A percentile compares a stretch with the other conserved stretches of the same genome.
phyloP scores from a whole-genome alignment of 2,113 vertebrate genomes.

The Aptenodytes forsteri region DNA sequence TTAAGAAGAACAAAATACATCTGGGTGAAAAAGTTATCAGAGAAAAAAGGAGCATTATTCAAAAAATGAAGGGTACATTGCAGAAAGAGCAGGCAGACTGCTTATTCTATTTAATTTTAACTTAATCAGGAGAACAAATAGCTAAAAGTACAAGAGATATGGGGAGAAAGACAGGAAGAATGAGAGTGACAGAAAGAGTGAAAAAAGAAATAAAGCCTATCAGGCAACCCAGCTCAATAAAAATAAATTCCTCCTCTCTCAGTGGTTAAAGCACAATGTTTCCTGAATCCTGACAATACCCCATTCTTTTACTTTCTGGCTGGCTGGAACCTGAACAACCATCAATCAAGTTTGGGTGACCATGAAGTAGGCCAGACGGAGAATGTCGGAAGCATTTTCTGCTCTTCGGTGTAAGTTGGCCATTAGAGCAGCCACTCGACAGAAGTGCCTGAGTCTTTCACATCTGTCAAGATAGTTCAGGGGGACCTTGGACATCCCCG shows the following conservation, averaged over 20 bases:
- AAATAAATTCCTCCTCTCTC: slow-evolving; percentile 8
- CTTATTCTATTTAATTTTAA: background rate
- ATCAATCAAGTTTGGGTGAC: background rate
- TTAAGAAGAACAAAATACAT: background rate
- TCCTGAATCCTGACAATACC: background rate
- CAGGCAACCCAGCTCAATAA: background rate
- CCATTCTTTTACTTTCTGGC: background rate
- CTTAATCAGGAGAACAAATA: background rate
- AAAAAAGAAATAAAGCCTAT: background rate
- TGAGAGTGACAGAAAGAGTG: background rate
- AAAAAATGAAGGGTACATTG: background rate
- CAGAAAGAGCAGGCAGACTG: background rate
- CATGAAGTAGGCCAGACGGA: background rate
- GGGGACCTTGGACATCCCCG: background rate
- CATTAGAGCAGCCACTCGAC: background rate
- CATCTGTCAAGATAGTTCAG: slow-evolving; percentile 34
- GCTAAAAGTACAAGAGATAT: background rate
- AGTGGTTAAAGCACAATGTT: background rate
- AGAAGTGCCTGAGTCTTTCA: background rate
- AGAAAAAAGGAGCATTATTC: background rate
- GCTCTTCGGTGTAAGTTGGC: background rate
- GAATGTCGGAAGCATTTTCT: background rate
- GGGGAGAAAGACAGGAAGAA: background rate
- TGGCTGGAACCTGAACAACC: background rate
- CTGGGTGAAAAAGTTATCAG: background rate